Evolutionary conservation across 2,797 vertebrate species (phyloP), one percentile per base, ranked within the genome.

Genomic region (Loris lydekkerianus): DNA sequence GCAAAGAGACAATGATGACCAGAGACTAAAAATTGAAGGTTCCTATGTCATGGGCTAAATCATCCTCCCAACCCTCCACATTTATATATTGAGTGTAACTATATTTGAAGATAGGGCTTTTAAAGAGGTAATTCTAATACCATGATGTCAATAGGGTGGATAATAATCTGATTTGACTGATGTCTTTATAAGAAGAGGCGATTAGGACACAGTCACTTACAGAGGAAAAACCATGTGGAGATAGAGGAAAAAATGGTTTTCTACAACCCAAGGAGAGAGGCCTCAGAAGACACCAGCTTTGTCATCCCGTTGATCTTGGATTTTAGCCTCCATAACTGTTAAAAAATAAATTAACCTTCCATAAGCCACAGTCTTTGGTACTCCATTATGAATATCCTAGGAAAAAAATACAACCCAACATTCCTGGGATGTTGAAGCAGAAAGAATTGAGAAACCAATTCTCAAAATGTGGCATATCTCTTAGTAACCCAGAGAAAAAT

Each of bases 131-230:
- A 53, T 76, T 43, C 70, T 43, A 8, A 43, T 72, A 46, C 20
- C 61, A 31, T 37, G 27, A 43, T 8, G 3, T 56, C 37, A 65
- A 43, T 53, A 56, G 3, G 2, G 0, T 43, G 3, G 1, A 0
- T 3, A 29, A 2, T 7, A 31, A 76, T 60, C 1, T 9, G 20
- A 17, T 10, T 10, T 10, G 27, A 11, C 15, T 27, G 3, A 3
- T 29, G 10, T 56, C n/a, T 53, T 63, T 46, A 14, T 60, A 60
- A 91, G 31, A 43, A 81, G 11, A 81, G 1, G 17, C 46, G 10
- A 31, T 85, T 72, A 63, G 13, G 17, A 40, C 3, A 53, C 1
- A 49, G 56, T 49, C 18, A 46, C 8, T 29, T 14, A 40, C 2
- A 72, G 80, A 46, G 27, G 34, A 10, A 70, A 43, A 21, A 3